A percentile compares a stretch with the other conserved stretches of the same genome.
These are phyloP conservation scores for Noturus placidus DNA, from an alignment of 2,113 vertebrate genomes.

Conservation along the genomic window DNA sequence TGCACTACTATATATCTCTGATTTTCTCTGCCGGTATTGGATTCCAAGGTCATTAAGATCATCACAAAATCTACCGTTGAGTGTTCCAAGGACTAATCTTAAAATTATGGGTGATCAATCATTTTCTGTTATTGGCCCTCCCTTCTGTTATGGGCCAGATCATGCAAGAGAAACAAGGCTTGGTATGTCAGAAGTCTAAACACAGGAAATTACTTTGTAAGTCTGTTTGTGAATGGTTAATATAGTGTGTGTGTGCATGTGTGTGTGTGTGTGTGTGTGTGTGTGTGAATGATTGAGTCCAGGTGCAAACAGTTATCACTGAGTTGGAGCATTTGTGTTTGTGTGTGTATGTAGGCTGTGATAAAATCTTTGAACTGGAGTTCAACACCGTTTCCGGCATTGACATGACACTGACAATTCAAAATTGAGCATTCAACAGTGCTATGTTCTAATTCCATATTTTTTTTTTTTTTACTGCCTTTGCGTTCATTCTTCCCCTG, in stretches of 20 bases:
- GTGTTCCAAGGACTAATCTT: too few species aligned
- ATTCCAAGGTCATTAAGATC: too few species aligned
- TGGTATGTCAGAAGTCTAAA: not conserved
- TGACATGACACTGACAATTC: not conserved
- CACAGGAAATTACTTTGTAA: not conserved
- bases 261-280: not conserved
- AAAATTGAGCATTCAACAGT: not conserved
- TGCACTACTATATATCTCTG: too few species aligned
- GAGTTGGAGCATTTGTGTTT: not conserved
- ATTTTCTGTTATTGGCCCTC: too few species aligned
- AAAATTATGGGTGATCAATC: too few species aligned
- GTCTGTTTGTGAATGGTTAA: not conserved
- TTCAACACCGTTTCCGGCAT: not conserved
- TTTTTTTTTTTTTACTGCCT: not conserved
- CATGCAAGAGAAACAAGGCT: not conserved
- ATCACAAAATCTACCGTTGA: too few species aligned
- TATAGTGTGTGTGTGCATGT: not conserved
- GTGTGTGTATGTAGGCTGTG: not conserved
- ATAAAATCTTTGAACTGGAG: not conserved
- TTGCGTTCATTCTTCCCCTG: slow-evolving; percentile 39
- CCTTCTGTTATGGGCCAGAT: not conserved
- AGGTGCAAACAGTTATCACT: not conserved
- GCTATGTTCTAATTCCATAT: not conserved
- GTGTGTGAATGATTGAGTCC: not conserved
- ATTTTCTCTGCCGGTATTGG: too few species aligned